A percentile compares a stretch with the other conserved stretches of the same genome.
phyloP scores from a whole-genome alignment of 2,113 vertebrate genomes.

The Noctilio leporinus region DNA sequence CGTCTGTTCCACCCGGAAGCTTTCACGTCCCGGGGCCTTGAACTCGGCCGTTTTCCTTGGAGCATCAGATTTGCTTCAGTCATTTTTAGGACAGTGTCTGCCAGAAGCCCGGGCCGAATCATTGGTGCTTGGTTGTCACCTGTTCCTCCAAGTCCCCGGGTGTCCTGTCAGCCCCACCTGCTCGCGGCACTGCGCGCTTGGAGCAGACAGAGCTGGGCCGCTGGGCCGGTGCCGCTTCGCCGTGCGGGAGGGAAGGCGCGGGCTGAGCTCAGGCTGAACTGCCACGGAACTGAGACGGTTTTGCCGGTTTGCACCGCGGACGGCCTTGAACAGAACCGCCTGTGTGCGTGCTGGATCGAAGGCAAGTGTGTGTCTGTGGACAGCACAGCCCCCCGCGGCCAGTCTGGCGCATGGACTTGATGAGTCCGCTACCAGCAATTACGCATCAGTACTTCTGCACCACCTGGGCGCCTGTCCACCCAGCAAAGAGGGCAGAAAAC shows the following conservation, averaged over 20 bases:
- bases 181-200: too few species aligned
- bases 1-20: neutral
- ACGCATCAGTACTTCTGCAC: neutral
- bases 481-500: neutral
- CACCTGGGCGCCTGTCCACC: neutral
- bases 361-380: neutral
- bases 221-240: too few species aligned
- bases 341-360: neutral
- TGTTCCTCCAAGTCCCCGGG: neutral
- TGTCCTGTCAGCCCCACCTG: neutral
- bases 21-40: neutral
- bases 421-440: neutral
- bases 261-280: neutral
- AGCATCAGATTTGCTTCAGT: neutral
- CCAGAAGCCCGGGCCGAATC: neutral
- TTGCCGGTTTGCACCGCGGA: neutral
- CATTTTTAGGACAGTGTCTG: neutral
- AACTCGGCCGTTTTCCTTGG: neutral
- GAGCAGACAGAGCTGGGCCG: too few species aligned
- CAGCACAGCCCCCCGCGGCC: too few species aligned
- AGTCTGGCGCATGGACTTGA: neutral
- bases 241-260: neutral
- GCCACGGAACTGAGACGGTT: neutral
- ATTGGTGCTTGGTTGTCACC: neutral
- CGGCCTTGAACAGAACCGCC: neutral